A percentile compares a stretch with the other conserved stretches of the same genome.
These are phyloP conservation scores for Eupeodes luniger DNA, from an alignment of 2,888 invertebrate genomes.

Conservation along the genomic window DNA sequence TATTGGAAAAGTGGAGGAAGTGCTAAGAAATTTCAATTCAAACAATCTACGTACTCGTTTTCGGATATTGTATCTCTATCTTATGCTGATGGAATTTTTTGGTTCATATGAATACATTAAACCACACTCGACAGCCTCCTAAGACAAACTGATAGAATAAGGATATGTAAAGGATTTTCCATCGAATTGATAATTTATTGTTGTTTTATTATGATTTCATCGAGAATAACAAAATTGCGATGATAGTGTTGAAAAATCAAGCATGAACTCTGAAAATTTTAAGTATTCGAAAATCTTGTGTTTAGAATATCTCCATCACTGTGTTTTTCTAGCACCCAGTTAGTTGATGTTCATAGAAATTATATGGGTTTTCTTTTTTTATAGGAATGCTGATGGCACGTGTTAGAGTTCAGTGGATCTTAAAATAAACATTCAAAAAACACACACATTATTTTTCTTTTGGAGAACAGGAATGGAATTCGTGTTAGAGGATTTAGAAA, in stretches of 20 bases:
- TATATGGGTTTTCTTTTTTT: slow-evolving; percentile 23
- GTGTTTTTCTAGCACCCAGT: slow-evolving; percentile 26
- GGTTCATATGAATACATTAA: not conserved
- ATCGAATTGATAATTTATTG: not conserved
- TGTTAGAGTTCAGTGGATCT: slow-evolving; percentile 71
- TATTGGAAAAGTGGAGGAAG: slow-evolving; percentile 74
- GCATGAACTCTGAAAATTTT: not conserved
- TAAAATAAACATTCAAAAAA: slow-evolving; percentile 61
- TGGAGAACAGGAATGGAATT: slow-evolving; percentile 62
- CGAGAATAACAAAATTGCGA: not conserved
- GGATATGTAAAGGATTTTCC: slow-evolving; percentile 18
- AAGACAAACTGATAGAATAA: not conserved
- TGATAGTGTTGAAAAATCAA: not conserved
- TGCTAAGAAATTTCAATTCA: slow-evolving; percentile 52
- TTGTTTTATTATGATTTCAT: slow-evolving; percentile 24
- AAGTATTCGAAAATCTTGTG: not conserved
- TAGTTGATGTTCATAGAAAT: not conserved
- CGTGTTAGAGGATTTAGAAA: slow-evolving; percentile 36
- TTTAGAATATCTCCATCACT: slow-evolving; percentile 15
- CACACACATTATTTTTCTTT: slow-evolving; percentile 16
- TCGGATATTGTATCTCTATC: not conserved
- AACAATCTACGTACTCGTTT: slow-evolving; percentile 38
- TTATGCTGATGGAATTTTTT: slow-evolving; percentile 16
- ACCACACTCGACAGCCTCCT: not conserved
- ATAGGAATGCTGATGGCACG: slow-evolving; percentile 51